Conservation (phyloP, 2,797 vertebrate genomes). For the Chaetophractus vellerosus region DNA sequence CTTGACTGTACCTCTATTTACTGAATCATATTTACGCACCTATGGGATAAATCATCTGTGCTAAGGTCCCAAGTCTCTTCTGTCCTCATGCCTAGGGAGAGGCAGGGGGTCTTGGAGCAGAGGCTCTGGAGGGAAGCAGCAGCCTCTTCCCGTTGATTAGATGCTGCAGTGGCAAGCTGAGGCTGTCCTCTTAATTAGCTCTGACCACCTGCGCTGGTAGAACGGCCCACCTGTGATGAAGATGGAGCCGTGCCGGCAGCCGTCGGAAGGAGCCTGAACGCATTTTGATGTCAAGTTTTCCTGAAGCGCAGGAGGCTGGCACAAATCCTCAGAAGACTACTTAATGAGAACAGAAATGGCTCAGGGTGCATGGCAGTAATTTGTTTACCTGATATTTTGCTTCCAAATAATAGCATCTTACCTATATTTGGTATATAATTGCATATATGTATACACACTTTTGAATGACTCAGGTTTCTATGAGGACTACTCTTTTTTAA, state of each 20-base stretch:
- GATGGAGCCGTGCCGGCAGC: background rate
- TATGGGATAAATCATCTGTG: background rate
- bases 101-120: too few species aligned
- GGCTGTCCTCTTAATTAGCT: conserved; percentile 10
- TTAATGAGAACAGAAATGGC: background rate
- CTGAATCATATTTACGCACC: too few species aligned
- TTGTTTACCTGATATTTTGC: background rate
- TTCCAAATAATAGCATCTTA: background rate
- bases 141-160: background rate
- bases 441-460: background rate
- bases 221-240: background rate
- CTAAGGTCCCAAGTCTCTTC: background rate
- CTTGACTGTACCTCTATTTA: too few species aligned
- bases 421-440: background rate
- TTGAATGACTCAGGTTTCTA: background rate
- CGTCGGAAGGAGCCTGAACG: background rate
- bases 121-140: background rate
- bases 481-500: background rate
- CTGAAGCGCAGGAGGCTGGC: background rate
- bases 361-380: background rate
- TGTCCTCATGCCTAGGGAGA: background rate
- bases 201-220: background rate
- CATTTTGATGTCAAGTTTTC: background rate
- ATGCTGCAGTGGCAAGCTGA: background rate
- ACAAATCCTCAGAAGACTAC: background rate